Evolutionary conservation across 2,113 vertebrate species (phyloP).

Genomic region (Dicaeum eximium): DNA sequence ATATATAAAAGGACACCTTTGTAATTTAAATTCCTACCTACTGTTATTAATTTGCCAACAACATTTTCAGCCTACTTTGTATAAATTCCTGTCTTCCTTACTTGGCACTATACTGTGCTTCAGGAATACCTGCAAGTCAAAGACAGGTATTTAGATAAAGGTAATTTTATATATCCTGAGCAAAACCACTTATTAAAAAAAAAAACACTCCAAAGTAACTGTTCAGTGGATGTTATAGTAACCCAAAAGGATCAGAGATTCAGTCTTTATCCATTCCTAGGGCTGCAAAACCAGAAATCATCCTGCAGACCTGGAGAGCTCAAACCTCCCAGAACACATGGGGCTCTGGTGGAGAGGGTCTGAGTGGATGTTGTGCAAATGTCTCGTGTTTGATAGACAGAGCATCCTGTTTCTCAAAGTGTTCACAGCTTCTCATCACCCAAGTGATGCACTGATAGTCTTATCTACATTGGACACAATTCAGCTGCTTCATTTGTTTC

Average conservation of each 20-base stretch:
- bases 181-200: neutral
- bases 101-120: neutral
- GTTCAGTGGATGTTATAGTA: neutral
- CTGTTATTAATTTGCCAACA: neutral
- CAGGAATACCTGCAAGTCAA: neutral
- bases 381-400: neutral
- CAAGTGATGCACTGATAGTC: neutral
- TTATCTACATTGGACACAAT: neutral
- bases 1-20: neutral
- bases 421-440: neutral
- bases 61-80: neutral
- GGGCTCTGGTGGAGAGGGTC: neutral
- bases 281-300: neutral
- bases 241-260: neutral
- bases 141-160: neutral
- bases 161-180: neutral
- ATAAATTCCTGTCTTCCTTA: neutral
- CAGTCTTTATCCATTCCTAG: neutral
- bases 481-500: neutral
- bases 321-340: neutral
- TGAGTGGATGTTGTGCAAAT: fast-evolving
- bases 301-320: neutral
- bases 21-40: neutral
- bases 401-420: neutral
- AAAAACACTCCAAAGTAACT: neutral